Evolutionary conservation across 2,113 vertebrate genomes (phyloP), one percentile per base, ranked within the genome.

Genomic region (Xiphias gladius): DNA sequence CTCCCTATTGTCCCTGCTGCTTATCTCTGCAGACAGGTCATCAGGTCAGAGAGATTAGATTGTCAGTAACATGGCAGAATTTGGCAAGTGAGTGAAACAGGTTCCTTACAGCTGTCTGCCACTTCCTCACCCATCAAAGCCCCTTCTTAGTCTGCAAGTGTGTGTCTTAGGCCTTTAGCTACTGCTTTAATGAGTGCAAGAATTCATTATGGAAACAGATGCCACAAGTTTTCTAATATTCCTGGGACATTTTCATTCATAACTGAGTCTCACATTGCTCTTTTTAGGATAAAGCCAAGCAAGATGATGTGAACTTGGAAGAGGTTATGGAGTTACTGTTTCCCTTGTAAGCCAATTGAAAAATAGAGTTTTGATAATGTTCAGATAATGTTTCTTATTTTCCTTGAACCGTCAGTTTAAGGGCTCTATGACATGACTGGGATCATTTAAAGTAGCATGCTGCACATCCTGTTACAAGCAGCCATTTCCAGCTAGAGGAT

Each of bases 41-140:
- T 55, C 46, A 32, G 92, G 93, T 93, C 92, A 88, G 37, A 78
- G 28, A 92, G 93, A 94, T 93, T 88, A 93, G 88, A 91, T 92
- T 86, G 84, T 87, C 70, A 68, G 71, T 57, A 85, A 90, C 87
- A 63, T 68, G 82, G 81, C 79, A 87, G 89, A 91, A 86, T 86
- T 84, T 87, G 78, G 68, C 83, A 84, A 83, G 91, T 89, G 85
- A 90, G 78, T 70, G 55, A 87, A 92, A 89, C 87, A 73, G 84
- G 86, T 92, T 93, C 85, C 86, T 85, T 83, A 71, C 37, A 72
- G 65, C 83, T 85, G 73, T 84, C 80, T 80, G 67, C 35, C 19
- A 66, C 85, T 84, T 88, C 86, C 88, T 86, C 68, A 48, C 11
- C 61, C 24, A 54, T 78, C 63, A 30, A 52, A 48, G 46, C 22